These are phyloP conservation scores for Coelopa frigida DNA, from an alignment of 1,140 invertebrate genomes.

Conservation along the genomic window DNA sequence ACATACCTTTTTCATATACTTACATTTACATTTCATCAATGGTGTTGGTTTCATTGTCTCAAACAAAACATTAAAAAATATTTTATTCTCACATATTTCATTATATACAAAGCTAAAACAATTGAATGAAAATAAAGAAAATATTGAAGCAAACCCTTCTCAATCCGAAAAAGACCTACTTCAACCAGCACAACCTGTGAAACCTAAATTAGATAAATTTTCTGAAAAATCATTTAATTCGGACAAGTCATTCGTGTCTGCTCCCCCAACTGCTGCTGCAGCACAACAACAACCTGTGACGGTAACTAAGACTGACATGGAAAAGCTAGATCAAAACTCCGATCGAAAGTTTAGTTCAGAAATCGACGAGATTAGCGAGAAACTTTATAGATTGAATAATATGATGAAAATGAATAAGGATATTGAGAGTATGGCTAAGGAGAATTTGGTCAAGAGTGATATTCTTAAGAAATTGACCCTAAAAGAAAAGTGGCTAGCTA, in stretches of 20 bases:
- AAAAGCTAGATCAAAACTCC: constrained; percentile 36
- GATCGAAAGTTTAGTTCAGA: constrained; percentile 34
- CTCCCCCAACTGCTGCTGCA: constrained; percentile 4
- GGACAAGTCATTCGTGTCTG: constrained; percentile 32
- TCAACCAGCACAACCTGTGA: too few species aligned
- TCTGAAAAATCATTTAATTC: constrained; percentile 22
- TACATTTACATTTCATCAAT: constrained; percentile 15
- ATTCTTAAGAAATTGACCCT: constrained; percentile 40
- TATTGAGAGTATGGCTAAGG: constrained; percentile 37
- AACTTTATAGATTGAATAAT: constrained; percentile 37
- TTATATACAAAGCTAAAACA: not conserved
- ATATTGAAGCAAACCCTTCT: constrained; percentile 9
- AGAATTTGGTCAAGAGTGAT: constrained; percentile 42
- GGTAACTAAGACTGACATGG: constrained; percentile 22
- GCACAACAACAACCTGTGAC: not conserved
- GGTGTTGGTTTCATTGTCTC: constrained; percentile 32
- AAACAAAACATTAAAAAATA: too few species aligned
- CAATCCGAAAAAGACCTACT: too few species aligned
- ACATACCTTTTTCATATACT: constrained; percentile 7
- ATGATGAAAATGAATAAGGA: constrained; percentile 44
- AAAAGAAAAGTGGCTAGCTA: constrained; percentile 42
- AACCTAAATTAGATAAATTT: constrained; percentile 11
- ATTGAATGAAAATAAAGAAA: constrained; percentile 30
- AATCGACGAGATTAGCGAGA: constrained; percentile 42
- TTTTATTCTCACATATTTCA: constrained; percentile 1